Evolutionary conservation across 2,888 invertebrate genomes (phyloP), one percentile per base, ranked within the genome.

Genomic region (Meta bourneti): DNA sequence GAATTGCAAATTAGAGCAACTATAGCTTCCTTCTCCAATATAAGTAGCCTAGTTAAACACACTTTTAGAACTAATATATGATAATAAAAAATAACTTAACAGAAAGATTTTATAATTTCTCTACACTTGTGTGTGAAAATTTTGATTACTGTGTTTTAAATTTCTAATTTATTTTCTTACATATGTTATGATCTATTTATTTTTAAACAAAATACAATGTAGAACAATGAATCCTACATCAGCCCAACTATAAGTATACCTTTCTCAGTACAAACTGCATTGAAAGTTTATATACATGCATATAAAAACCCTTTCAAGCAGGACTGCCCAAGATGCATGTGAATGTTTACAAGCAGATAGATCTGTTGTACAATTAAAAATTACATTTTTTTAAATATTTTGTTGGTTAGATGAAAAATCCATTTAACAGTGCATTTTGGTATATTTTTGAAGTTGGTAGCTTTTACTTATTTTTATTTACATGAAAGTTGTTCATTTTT

Each of bases 161-260:
- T 61, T 61, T 61, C 61, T 61, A 11, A 61, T 61, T 61, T 61
- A 61, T 61, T 61, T 61, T 61, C 61, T 16, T 61, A 16, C 11
- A 61, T 9, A 16, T 61, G 61, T 61, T 61, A 16, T 9, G 11
- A 61, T 16, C 61, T 16, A 61, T 61, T 34, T 2, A 1, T 61
- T 61, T 16, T 61, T 6, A 61, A 61, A 61, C 11, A 61, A 16
- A 9, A 61, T 61, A 61, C 61, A 11, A 6, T 16, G 61, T 61
- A 5, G 11, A 61, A 61, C 16, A 16, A 75, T 51, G 74, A 84
- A 75, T 74, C 84, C 48, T 75, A 19, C 74, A 72, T 61, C 83
- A 75, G 84, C 84, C 84, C 84, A 84, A 83, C 52, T 75, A 74
- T 75, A 84, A 83, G 84, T 77, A 77, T n/a, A 78, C 79, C 79